These are phyloP conservation scores for Micronycteris hirsuta DNA, from an alignment of 2,113 vertebrate species.

Conservation along the genomic window DNA sequence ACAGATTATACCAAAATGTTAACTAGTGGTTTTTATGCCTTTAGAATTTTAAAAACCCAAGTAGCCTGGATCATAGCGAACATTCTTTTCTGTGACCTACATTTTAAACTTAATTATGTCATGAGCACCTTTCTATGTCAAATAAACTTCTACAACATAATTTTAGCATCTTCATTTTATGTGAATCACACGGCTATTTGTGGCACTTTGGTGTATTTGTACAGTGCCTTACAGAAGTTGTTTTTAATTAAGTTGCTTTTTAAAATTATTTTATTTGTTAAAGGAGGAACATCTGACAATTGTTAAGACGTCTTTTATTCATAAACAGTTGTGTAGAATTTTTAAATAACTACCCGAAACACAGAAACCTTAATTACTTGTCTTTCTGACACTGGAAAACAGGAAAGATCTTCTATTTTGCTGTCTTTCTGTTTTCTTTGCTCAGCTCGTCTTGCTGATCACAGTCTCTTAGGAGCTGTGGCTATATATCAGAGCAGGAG, in stretches of 20 bases:
- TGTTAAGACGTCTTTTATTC: neutral
- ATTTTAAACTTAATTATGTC: neutral
- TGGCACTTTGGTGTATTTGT: neutral
- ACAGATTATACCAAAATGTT: neutral
- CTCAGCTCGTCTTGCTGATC: neutral
- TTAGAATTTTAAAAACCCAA: neutral
- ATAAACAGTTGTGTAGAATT: constrained; percentile 5
- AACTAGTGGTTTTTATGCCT: neutral
- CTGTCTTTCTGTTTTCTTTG: neutral
- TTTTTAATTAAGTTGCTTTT: neutral
- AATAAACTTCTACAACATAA: neutral
- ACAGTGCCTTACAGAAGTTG: neutral
- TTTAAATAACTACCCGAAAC: neutral
- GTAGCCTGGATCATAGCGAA: neutral
- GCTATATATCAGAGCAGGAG: neutral
- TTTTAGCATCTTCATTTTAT: neutral
- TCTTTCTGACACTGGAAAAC: neutral
- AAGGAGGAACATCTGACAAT: neutral
- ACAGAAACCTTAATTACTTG: neutral
- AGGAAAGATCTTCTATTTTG: neutral
- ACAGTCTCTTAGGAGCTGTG: neutral
- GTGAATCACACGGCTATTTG: neutral
- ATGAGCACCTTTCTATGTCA: neutral
- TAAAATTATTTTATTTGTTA: neutral
- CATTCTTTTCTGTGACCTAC: neutral